Evolutionary conservation across 1,140 invertebrate species (phyloP), one percentile per base, ranked within the genome.

Genomic region (Drosophila fuyamai): DNA sequence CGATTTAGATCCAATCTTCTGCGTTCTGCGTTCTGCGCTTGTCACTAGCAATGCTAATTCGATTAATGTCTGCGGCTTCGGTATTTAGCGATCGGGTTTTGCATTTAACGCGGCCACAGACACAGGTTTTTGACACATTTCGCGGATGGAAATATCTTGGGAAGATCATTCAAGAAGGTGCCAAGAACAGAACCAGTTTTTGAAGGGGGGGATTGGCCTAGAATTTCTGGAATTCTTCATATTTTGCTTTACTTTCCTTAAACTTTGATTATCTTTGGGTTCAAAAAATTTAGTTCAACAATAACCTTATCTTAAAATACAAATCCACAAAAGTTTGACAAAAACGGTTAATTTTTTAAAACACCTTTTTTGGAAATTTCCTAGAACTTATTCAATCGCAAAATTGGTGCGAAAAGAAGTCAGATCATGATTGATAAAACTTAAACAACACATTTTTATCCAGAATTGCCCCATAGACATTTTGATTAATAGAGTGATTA

Each of bases 41-140:
- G 54, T 63, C 50, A 76, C 66, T 56, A 55, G 35, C 75, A 51
- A 82, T 88, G 82, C 83, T 82, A 88, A 88, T 88, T 88, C 57
- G 74, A 82, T 88, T 79, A 59, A 72, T 61, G 55, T 63, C 67
- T 63, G 60, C 57, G 59, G 48, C 59, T 75, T 56, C n/a, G 76
- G 61, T 40, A 72, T 73, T 67, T 61, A 55, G 47, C 59, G 47
- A 67, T 77, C 73, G 46, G 54, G 43, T 80, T 81, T 63, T 50
- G 65, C 57, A 75, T 79, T 83, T 86, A 86, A 51, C 74, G 77
- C 63, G 7, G 67, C 68, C 81, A 59, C 57, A 61, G 57, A 14
- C 43, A 23, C 27, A 27, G 48, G 44, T 55, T 78, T 78, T 78
- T 74, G 78, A 58, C 81, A 70, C 67, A 73, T 81, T 59, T 48